Conservation (phyloP, 2,888 invertebrate genomes). For the Brachylomia viminalis region DNA sequence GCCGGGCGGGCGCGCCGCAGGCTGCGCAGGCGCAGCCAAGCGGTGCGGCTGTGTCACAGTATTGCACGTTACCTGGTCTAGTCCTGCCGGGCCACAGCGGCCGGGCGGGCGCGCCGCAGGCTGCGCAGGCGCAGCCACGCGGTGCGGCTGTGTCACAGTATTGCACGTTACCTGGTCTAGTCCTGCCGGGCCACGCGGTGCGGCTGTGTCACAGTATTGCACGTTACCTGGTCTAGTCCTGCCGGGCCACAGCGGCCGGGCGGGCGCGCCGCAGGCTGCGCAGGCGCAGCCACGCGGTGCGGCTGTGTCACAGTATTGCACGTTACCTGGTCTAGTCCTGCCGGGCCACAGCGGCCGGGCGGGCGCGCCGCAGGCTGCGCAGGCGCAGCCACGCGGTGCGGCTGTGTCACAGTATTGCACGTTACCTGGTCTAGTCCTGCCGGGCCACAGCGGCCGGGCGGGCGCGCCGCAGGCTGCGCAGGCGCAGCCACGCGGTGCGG, state of each 20-base stretch:
- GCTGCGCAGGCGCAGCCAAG: conserved; percentile 79
- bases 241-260: conserved; percentile 23
- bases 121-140: conserved; percentile 80
- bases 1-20: conserved; percentile 64
- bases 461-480: conserved; percentile 74
- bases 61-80: conserved; percentile 42
- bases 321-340: conserved; percentile 34
- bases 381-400: conserved; percentile 82
- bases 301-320: too few relatives aligned
- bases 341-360: conserved; percentile 20
- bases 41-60: conserved; percentile 73
- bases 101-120: conserved; percentile 65
- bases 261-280: conserved; percentile 68
- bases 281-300: conserved; percentile 83
- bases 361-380: conserved; percentile 71
- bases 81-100: conserved; percentile 27
- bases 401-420: too few relatives aligned
- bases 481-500: conserved; percentile 81
- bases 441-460: conserved; percentile 18
- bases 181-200: conserved; percentile 28
- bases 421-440: conserved; percentile 36
- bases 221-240: conserved; percentile 33
- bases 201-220: too few relatives aligned
- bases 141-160: conserved; percentile 73
- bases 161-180: conserved; percentile 39